Evolutionary conservation across 1,140 invertebrate species (phyloP).

Genomic region (Augochlora pura): DNA sequence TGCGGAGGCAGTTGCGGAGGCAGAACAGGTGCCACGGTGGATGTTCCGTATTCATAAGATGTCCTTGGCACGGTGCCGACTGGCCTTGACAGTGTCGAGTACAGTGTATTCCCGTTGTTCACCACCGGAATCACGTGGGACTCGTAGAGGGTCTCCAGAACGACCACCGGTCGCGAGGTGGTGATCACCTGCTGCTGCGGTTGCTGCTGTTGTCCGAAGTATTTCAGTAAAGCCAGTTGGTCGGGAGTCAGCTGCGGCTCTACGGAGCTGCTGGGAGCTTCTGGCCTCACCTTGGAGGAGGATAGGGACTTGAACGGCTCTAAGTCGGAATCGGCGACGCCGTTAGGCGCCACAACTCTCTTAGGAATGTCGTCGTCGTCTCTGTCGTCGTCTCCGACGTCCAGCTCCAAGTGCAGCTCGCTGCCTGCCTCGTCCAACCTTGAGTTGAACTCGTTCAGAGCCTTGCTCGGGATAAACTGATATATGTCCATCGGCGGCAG

Average conservation of each 20-base stretch:
- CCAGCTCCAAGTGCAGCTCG: slow-evolving; percentile 90
- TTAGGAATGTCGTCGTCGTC: slow-evolving; percentile 85
- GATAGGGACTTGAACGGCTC: slow-evolving; percentile 81
- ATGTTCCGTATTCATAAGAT: slow-evolving; percentile 87
- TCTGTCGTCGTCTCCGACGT: slow-evolving; percentile 90
- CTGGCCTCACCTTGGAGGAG: slow-evolving; percentile 80
- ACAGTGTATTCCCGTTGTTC: slow-evolving; percentile 86
- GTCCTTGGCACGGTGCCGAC: slow-evolving; percentile 86
- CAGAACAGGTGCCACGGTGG: slow-evolving; percentile 81
- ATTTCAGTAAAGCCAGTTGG: slow-evolving; percentile 86
- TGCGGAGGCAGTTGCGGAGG: slow-evolving; percentile 69
- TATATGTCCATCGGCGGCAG: slow-evolving; percentile 92
- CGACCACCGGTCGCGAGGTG: slow-evolving; percentile 87
- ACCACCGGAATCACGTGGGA: slow-evolving; percentile 90
- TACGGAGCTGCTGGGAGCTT: slow-evolving; percentile 25
- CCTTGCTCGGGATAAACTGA: slow-evolving; percentile 92
- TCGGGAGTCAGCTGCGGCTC: slow-evolving; percentile 84
- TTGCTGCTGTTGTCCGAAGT: slow-evolving; percentile 85
- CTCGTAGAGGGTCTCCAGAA: slow-evolving; percentile 89
- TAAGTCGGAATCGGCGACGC: slow-evolving; percentile 85
- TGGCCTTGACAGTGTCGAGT: slow-evolving; percentile 88
- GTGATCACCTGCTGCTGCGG: slow-evolving; percentile 86
- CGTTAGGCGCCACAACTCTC: slow-evolving; percentile 81
- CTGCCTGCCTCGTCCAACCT: slow-evolving; percentile 93
- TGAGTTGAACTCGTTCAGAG: slow-evolving; percentile 93